These are phyloP conservation scores for Pilophorus perplexus DNA, from an alignment of 2,888 invertebrate genomes.

Conservation along the genomic window DNA sequence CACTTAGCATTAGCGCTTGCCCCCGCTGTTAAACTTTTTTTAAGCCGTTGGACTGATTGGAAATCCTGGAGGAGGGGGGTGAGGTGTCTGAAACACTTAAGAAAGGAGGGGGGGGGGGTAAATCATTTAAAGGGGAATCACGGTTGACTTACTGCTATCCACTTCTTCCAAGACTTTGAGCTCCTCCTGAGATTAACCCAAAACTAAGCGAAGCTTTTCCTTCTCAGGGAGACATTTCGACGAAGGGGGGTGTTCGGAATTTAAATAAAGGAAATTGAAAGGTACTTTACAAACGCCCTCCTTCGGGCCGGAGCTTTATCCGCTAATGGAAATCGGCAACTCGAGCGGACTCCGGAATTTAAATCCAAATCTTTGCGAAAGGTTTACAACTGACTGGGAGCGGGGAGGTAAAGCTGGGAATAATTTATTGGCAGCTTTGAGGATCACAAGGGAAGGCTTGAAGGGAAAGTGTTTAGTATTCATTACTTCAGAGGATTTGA, in stretches of 20 bases:
- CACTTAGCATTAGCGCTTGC: too few species aligned
- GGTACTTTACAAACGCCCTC: conserved; percentile 9
- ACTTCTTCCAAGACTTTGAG: conserved; percentile 33
- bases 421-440: conserved; percentile 37
- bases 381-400: conserved; percentile 26
- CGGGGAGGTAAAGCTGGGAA: not conserved
- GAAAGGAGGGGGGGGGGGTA: conserved; percentile 7
- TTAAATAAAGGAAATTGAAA: conserved; percentile 38
- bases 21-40: too few species aligned
- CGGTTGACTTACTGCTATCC: conserved; percentile 28
- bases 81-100: too few species aligned
- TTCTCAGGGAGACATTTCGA: too few species aligned
- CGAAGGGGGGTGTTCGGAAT: too few species aligned
- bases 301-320: conserved; percentile 5
- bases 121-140: conserved; percentile 23
- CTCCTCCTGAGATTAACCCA: conserved; percentile 14
- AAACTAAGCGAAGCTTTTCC: conserved; percentile 22
- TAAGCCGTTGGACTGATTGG: too few species aligned
- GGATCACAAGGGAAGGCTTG: conserved; percentile 10
- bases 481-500: conserved; percentile 32
- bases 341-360: conserved; percentile 22
- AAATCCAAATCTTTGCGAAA: conserved; percentile 38
- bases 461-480: conserved; percentile 36
- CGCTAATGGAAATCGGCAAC: conserved; percentile 37
- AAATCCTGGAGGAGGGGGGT: too few species aligned